Percentiles rank a stretch among this genome's conserved stretches.
Evolutionary conservation across 2,113 vertebrate species (phyloP).

Genomic region (Conger conger): DNA sequence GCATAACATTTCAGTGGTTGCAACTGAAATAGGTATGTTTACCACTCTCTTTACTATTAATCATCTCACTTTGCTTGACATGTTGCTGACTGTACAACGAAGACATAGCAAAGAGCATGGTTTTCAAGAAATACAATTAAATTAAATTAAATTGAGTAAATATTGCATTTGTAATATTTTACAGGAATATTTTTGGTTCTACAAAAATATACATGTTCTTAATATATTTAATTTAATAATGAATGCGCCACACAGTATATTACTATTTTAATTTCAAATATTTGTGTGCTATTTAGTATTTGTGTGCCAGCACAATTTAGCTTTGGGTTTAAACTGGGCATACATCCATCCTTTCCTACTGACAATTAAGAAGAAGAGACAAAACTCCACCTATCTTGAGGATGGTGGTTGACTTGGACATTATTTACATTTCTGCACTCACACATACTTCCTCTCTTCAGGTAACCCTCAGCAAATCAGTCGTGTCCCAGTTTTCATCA

Average conservation of each 20-base stretch:
- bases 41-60: neutral
- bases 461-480: conserved; percentile 82
- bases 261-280: too few species aligned
- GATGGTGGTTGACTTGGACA: neutral
- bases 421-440: neutral
- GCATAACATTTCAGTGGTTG: conserved; percentile 82
- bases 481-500: conserved; percentile 76
- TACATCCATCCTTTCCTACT: too few species aligned
- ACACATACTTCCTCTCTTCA: conserved; percentile 43
- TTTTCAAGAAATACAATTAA: neutral
- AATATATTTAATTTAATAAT: neutral
- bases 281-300: too few species aligned
- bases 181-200: neutral
- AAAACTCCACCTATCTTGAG: neutral
- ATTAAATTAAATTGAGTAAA: neutral
- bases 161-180: neutral
- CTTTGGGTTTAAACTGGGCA: too few species aligned
- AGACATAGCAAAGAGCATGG: neutral
- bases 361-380: too few species aligned
- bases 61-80: neutral
- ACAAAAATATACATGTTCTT: neutral
- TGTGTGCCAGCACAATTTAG: too few species aligned
- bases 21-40: conserved; percentile 81
- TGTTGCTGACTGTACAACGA: neutral
- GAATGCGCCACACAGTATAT: too few species aligned